phyloP scores from a whole-genome alignment of 2,888 invertebrate species.

The Ecliptopera silaceata region DNA sequence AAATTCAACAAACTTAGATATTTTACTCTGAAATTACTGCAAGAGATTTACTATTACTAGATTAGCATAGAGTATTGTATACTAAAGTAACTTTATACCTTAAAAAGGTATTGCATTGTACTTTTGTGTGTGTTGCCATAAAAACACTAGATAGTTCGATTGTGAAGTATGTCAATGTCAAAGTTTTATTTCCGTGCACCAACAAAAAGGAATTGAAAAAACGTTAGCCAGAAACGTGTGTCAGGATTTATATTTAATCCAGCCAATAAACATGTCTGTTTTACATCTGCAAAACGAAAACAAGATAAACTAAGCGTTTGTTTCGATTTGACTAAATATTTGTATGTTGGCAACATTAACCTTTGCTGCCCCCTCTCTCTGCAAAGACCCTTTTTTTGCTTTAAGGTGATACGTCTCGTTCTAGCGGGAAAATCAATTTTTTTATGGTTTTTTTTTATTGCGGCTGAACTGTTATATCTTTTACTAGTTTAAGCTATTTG shows the following conservation, averaged over 20 bases:
- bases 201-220: conserved; percentile 16
- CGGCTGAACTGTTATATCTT: no score
- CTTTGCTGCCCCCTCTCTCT: conserved; percentile 5
- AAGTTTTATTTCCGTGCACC: conserved; percentile 15
- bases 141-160: conserved; percentile 3
- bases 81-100: no score
- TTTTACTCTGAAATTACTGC: not conserved
- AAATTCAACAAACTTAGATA: not conserved
- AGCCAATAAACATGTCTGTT: conserved; percentile 37
- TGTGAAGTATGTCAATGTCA: conserved; percentile 25
- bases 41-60: no score
- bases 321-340: conserved; percentile 34
- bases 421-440: no score
- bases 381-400: conserved; percentile 21
- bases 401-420: conserved; percentile 10
- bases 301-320: conserved; percentile 31
- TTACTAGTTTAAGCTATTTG: no score
- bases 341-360: conserved; percentile 24
- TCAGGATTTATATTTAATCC: conserved; percentile 31
- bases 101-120: not conserved
- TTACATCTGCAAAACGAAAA: conserved; percentile 33
- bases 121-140: conserved; percentile 14
- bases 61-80: not conserved
- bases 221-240: conserved; percentile 20
- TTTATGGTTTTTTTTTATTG: no score